These are phyloP conservation scores for Ommatoiulus sabulosus DNA, from an alignment of 2,888 invertebrate species.

Conservation along the genomic window DNA sequence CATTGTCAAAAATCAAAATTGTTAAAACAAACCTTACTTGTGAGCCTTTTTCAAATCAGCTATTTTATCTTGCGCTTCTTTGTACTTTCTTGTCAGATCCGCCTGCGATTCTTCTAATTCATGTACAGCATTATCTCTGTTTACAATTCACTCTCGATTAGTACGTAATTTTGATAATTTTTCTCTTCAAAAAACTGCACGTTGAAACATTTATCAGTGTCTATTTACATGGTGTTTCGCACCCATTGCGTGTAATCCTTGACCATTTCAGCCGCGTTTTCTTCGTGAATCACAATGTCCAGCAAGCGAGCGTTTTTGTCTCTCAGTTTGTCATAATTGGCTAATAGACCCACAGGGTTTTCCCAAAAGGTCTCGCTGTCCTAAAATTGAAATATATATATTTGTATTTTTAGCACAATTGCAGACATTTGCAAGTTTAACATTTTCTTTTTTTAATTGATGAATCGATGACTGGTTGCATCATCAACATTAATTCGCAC, in stretches of 20 bases:
- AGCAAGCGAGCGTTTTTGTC: background rate
- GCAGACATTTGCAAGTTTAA: too few species aligned
- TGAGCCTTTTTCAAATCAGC: constrained; percentile 34
- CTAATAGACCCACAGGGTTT: background rate
- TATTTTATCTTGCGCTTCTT: background rate
- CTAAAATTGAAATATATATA: too few species aligned
- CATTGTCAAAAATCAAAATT: too few species aligned
- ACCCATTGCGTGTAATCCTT: constrained; percentile 47
- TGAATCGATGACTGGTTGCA: too few species aligned
- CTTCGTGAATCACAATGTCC: background rate
- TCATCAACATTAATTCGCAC: too few species aligned
- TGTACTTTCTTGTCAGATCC: constrained; percentile 1
- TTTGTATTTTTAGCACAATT: too few species aligned
- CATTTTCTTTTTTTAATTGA: too few species aligned
- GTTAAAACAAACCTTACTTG: background rate
- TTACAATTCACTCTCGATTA: background rate
- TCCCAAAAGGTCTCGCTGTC: background rate
- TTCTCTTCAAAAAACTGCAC: background rate
- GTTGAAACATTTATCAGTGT: background rate
- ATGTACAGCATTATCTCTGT: background rate
- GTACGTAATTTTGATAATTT: background rate
- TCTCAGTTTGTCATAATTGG: constrained; percentile 13
- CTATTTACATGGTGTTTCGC: constrained; percentile 31
- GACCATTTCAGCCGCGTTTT: constrained; percentile 13
- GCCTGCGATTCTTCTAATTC: background rate